Conservation (phyloP, 2,797 vertebrate genomes). For the Trachurus trachurus region DNA sequence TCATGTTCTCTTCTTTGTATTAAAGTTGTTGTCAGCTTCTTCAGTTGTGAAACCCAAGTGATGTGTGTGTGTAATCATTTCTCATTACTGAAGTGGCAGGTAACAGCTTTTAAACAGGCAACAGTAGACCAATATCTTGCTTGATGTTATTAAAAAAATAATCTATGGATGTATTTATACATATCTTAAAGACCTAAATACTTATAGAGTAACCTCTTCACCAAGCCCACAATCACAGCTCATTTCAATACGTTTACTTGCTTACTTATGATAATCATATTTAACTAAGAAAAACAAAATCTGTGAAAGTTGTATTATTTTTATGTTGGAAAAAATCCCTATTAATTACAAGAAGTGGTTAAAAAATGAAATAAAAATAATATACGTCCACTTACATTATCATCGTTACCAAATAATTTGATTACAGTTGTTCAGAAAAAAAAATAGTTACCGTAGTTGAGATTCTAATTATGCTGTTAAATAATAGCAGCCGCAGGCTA, state of each 20-base stretch:
- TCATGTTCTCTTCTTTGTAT: constrained; percentile 49
- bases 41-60: constrained; percentile 43
- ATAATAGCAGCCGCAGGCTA: background rate
- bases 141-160: background rate
- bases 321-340: background rate
- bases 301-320: background rate
- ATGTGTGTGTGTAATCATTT: constrained; percentile 20
- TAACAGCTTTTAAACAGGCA: background rate
- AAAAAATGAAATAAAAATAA: background rate
- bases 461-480: background rate
- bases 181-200: background rate
- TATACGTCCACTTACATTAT: background rate
- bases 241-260: background rate
- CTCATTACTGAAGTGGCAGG: background rate
- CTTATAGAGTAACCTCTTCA: background rate
- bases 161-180: background rate
- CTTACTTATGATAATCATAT: background rate
- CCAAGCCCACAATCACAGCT: background rate
- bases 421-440: background rate
- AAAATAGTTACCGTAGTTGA: background rate
- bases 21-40: constrained; percentile 44
- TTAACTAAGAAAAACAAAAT: background rate
- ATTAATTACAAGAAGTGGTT: background rate
- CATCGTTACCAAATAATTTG: background rate
- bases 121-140: background rate